These are phyloP conservation scores for Lynx canadensis DNA, from an alignment of 2,113 vertebrate genomes.

Conservation along the genomic window DNA sequence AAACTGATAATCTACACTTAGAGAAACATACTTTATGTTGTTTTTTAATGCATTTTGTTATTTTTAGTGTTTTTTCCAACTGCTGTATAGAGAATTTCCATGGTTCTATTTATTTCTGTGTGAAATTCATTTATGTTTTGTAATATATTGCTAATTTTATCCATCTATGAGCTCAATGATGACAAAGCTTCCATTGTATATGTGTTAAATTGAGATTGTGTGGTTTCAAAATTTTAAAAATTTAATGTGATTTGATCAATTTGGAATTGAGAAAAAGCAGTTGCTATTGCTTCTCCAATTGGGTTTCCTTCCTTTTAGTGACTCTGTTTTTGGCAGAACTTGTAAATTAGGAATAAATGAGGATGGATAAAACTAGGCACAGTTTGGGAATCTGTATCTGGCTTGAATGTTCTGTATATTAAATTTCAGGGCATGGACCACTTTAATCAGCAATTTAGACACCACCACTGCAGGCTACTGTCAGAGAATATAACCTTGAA, in stretches of 20 bases:
- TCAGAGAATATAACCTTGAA: neutral
- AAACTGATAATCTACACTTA: neutral
- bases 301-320: neutral
- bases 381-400: neutral
- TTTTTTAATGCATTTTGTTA: neutral
- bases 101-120: neutral
- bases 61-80: neutral
- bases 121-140: neutral
- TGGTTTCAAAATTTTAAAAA: neutral
- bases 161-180: neutral
- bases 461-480: neutral
- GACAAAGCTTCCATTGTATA: neutral
- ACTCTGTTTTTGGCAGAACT: neutral
- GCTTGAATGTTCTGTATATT: neutral
- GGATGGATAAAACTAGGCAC: neutral
- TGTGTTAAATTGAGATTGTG: neutral
- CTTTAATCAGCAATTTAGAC: neutral
- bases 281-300: neutral
- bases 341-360: neutral
- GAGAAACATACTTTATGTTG: neutral
- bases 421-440: neutral
- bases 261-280: neutral
- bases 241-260: neutral
- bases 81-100: neutral
- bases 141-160: neutral